phyloP scores from a whole-genome alignment of 2,113 vertebrate species.

The Zosterops borbonicus region DNA sequence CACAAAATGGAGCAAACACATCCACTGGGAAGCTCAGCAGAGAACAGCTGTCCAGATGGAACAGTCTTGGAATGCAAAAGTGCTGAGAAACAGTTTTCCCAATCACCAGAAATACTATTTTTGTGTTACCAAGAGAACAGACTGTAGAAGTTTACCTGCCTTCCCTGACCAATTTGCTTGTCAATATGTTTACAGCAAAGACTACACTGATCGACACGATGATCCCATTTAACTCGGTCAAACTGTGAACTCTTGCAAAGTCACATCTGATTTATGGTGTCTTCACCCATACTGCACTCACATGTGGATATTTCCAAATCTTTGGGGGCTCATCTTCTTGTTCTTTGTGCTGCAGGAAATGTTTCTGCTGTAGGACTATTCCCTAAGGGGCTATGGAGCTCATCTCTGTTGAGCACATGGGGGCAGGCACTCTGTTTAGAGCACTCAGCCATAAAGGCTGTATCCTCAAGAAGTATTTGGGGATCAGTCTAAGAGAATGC shows the following conservation, averaged over 20 bases:
- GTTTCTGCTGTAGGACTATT: neutral
- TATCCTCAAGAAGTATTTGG: neutral
- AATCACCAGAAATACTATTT: neutral
- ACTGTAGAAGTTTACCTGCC: neutral
- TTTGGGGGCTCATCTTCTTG: neutral
- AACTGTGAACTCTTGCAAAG: neutral
- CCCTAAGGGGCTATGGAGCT: neutral
- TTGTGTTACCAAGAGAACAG: neutral
- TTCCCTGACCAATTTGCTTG: neutral
- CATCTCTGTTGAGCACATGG: neutral
- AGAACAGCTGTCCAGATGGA: neutral
- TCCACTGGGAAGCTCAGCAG: neutral
- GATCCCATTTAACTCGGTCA: neutral
- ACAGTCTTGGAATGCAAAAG: neutral
- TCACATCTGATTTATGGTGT: neutral
- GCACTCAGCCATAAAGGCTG: fast-evolving
- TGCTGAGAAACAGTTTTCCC: neutral
- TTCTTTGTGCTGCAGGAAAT: neutral
- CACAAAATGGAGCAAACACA: neutral
- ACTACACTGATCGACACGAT: neutral
- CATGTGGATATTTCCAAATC: fast-evolving
- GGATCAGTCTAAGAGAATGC: neutral
- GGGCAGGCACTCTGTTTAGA: neutral
- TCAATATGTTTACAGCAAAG: neutral
- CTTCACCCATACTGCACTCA: neutral